A percentile compares a stretch with the other conserved stretches of the same genome.
These are phyloP conservation scores for Macaria liturata DNA, from an alignment of 2,888 invertebrate genomes.

Conservation along the genomic window DNA sequence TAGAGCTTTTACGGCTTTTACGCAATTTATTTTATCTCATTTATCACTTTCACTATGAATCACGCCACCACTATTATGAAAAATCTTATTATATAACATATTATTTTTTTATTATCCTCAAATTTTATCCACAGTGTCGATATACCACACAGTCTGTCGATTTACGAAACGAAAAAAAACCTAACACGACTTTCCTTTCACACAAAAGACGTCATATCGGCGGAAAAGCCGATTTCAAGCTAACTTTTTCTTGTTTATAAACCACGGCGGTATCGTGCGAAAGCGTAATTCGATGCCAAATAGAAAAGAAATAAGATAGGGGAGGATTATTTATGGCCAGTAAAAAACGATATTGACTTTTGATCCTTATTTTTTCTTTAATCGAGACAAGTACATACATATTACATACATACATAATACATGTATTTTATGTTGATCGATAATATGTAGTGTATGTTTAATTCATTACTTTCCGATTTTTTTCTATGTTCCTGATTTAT, in stretches of 20 bases:
- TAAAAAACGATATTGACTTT: conserved; percentile 18
- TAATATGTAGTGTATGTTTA: no score
- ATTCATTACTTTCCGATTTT: no score
- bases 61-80: no score
- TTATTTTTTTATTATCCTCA: no score
- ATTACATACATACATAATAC: neutral
- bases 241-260: conserved; percentile 4
- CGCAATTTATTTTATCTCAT: no score
- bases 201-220: conserved; percentile 8
- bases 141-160: neutral
- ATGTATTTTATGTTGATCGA: no score
- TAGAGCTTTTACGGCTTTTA: no score
- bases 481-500: no score
- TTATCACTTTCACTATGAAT: no score
- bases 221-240: neutral
- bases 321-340: conserved; percentile 21
- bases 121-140: no score
- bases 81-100: no score
- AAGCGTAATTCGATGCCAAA: conserved; percentile 20
- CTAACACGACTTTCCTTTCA: neutral
- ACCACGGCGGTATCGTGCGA: conserved; percentile 13
- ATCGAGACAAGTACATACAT: neutral
- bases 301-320: conserved; percentile 9
- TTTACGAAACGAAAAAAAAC: neutral
- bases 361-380: conserved; percentile 14